phyloP scores from a whole-genome alignment of 2,113 vertebrate species.

The Oncorhynchus clarkii region DNA sequence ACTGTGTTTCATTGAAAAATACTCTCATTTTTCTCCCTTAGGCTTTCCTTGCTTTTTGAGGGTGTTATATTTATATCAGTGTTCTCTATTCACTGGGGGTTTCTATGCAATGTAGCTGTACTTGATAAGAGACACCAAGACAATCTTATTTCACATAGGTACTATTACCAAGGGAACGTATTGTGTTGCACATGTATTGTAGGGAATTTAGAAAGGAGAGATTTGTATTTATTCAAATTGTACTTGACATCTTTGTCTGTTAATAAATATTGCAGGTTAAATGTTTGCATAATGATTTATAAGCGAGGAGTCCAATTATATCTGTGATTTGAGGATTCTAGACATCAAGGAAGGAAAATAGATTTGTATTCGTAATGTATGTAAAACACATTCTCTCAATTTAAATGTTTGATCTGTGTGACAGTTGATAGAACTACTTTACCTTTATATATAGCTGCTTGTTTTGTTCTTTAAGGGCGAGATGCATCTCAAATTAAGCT shows the following conservation, averaged over 20 bases:
- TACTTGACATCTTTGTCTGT: slow-evolving; percentile 55
- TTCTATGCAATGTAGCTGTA: slow-evolving; percentile 53
- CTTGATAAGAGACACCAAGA: slow-evolving; percentile 55
- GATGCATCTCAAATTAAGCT: not conserved
- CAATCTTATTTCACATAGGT: slow-evolving; percentile 42
- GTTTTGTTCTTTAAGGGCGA: not conserved
- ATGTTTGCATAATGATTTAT: slow-evolving; percentile 29
- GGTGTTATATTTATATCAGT: slow-evolving; percentile 42
- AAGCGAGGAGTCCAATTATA: not conserved
- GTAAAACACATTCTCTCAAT: slow-evolving; percentile 63
- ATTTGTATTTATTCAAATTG: slow-evolving; percentile 58
- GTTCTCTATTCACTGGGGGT: slow-evolving; percentile 80
- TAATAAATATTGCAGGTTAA: slow-evolving; percentile 57
- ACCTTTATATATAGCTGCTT: not conserved
- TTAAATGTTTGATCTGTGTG: slow-evolving; percentile 71
- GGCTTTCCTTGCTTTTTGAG: slow-evolving; percentile 56
- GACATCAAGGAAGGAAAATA: not conserved
- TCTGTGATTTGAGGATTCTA: not conserved
- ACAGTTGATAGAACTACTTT: slow-evolving; percentile 82
- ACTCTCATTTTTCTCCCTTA: slow-evolving; percentile 39
- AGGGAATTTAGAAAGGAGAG: slow-evolving; percentile 35
- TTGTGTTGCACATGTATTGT: slow-evolving; percentile 24
- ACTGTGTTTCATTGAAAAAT: slow-evolving; percentile 30
- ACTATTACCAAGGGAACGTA: slow-evolving; percentile 54
- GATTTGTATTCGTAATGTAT: not conserved